Evolutionary conservation across 1,140 invertebrate genomes (phyloP), one percentile per base, ranked within the genome.

Genomic region (Drosophila lacertosa): DNA sequence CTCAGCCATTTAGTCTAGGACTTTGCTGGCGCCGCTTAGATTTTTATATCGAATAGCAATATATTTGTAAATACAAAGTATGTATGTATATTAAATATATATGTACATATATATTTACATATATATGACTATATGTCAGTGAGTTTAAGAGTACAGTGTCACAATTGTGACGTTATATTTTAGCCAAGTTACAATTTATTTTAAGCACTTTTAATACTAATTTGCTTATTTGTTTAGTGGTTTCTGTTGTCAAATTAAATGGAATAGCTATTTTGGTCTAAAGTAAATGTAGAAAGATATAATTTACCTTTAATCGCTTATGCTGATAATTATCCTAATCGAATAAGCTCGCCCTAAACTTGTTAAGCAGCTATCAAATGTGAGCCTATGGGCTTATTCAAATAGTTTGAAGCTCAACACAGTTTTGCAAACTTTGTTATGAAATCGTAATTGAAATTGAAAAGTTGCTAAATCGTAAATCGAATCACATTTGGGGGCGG

Each of bases 1-100:
- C 33, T 67, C 26, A 72, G 69, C 54, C 69, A 54, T 47, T 54
- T 48, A 29, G 69, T 67, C 69, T 71, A 40, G 39, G 45, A 48
- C 40, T 69, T 63, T 48, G 33, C 40, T 72, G 69, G 69, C 69
- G 69, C 69, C 69, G 53, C 39, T 50, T 54, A 50, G 40, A 29
- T 65, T 48, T 24, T 29, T 20, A 55, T 37, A 51, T 32, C 24
- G 16, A 51, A 60, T 26, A 42, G 18, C 13, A 18, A 35, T 48
- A 42, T 15, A 24, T 24, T 26, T 15, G 13, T 20, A 6, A 42
- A 15, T 11, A 16, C 16, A 32, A 50, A 24, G 11, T 18, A 4
- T 16, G 4, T 39, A 18, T 42, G 10, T 9, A 13, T 22, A 29
- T 50, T 13, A 13, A n/a, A 7, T 16, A 7, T 26, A 20, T 29